These are phyloP conservation scores for Choristoneura rosaceana DNA, from an alignment of 2,888 invertebrate genomes.

Conservation along the genomic window DNA sequence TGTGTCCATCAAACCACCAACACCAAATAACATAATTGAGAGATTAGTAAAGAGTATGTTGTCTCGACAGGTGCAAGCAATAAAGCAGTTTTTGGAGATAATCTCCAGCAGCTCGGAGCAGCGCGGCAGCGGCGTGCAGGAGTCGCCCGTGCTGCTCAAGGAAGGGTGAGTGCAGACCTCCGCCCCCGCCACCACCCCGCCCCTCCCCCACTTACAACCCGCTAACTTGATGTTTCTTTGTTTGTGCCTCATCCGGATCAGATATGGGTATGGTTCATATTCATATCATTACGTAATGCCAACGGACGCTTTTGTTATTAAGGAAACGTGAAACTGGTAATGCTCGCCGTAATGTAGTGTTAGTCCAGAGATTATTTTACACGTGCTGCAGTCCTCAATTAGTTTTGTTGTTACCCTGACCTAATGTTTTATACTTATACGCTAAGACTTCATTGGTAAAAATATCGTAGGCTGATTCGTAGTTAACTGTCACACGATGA, in stretches of 20 bases:
- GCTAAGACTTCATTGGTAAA: too few species aligned
- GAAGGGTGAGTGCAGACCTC: conserved; percentile 91
- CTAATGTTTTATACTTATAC: not conserved
- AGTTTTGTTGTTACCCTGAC: not conserved
- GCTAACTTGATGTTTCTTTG: conserved; percentile 46
- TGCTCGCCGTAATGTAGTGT: not conserved
- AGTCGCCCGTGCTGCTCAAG: conserved; percentile 93
- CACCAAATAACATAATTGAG: too few species aligned
- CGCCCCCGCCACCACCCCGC: not conserved
- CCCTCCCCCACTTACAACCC: not conserved
- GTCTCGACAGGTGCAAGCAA: conserved; percentile 86
- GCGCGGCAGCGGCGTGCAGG: conserved; percentile 85
- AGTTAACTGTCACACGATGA: not conserved
- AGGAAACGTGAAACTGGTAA: not conserved
- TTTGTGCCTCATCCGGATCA: conserved; percentile 68
- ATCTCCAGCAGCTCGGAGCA: conserved; percentile 92
- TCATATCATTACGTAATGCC: conserved; percentile 18
- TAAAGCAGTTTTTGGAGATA: conserved; percentile 94
- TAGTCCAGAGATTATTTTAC: not conserved
- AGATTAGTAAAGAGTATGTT: not conserved
- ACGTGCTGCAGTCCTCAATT: not conserved
- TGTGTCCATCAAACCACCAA: not conserved
- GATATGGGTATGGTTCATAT: conserved; percentile 73
- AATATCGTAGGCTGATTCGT: not conserved
- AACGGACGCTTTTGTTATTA: conserved; percentile 14